Base-by-base conservation (phyloP, 1,140 invertebrate species). In the Argopecten irradians region DNA sequence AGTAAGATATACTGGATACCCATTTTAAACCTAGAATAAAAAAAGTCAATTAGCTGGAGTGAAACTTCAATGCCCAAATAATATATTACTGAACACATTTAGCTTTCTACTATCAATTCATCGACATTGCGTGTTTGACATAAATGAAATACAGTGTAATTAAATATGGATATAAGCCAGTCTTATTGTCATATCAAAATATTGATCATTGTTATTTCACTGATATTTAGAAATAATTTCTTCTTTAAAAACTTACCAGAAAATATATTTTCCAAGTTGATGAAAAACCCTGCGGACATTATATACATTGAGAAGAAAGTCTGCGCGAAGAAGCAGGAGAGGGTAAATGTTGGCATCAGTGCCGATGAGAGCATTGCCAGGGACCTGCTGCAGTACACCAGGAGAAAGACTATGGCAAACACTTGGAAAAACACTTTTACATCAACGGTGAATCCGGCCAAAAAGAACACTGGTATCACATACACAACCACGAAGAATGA, bases 241-340 rank as follows among this genome's bases (percentile, higher is more conserved):
- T n/a, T n/a, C n/a, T n/a, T n/a, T n/a, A n/a, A 7, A 22, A 36
- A 83, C 86, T 92, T 91, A 94, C 94, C 93, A 86, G 91, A 86
- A 36, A 94, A 89, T 86, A 94, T 93, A 91, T 92, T 94, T 82
- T 93, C 91, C 34, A 94, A 85, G 85, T 94, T 94, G 86, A 94
- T 93, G 88, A 94, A 92, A 89, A 94, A 94, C 32, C 94, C 94
- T 14, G 92, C 92, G 0, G 93, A 93, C 92, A 94, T 92, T 28
- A 93, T 90, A 82, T 92, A 93, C 86, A 94, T 90, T 1, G 93
- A 92, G 87, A 94, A 94, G 41, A 94, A 91, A 0, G 89, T 92
- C 89, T 94, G 93, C 11, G 93, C 91, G 32, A 93, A 89, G 86
- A 94, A 91, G 39, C 92, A 91, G 14, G 93, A 91, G 2, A 93